Evolutionary conservation across 2,113 vertebrate species (phyloP).

Genomic region (Amazona vittata): DNA sequence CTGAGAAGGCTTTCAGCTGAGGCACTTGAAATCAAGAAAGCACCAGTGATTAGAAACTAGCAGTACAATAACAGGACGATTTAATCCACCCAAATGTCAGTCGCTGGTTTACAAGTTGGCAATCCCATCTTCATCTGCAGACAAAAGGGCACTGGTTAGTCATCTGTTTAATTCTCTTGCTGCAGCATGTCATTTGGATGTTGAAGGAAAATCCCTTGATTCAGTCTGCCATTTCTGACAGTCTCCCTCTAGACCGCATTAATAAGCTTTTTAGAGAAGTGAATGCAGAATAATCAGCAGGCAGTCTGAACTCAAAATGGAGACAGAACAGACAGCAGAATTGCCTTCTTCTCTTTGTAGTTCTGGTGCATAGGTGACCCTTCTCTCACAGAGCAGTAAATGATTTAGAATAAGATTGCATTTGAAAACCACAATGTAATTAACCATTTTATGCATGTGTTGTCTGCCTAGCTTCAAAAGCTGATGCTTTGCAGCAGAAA

Average conservation of each 20-base stretch:
- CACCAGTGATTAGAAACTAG: constrained; percentile 75
- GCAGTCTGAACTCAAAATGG: constrained; percentile 73
- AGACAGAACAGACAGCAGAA: constrained; percentile 60
- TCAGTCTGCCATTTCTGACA: constrained; percentile 84
- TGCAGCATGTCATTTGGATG: constrained; percentile 80
- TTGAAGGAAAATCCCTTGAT: constrained; percentile 84
- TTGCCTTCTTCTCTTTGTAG: constrained; percentile 59
- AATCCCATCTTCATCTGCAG: constrained; percentile 78
- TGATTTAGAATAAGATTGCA: constrained; percentile 35
- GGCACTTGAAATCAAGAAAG: constrained; percentile 76
- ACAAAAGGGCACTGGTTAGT: constrained; percentile 85
- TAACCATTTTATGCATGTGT: constrained; percentile 31
- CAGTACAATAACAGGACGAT: constrained; percentile 71
- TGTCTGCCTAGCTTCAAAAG: constrained; percentile 12
- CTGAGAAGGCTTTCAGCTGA: constrained; percentile 67
- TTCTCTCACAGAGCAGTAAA: constrained; percentile 25
- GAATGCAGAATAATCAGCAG: constrained; percentile 79
- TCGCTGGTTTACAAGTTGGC: constrained; percentile 79
- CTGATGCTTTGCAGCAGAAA: not conserved
- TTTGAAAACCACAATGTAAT: constrained; percentile 60
- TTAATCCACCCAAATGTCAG: constrained; percentile 86
- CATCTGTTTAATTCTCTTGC: constrained; percentile 84
- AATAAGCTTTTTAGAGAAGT: constrained; percentile 80
- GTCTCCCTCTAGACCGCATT: constrained; percentile 82
- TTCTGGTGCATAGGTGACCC: constrained; percentile 43